These are phyloP conservation scores for Patella vulgata DNA, from an alignment of 1,140 invertebrate species.

Conservation along the genomic window DNA sequence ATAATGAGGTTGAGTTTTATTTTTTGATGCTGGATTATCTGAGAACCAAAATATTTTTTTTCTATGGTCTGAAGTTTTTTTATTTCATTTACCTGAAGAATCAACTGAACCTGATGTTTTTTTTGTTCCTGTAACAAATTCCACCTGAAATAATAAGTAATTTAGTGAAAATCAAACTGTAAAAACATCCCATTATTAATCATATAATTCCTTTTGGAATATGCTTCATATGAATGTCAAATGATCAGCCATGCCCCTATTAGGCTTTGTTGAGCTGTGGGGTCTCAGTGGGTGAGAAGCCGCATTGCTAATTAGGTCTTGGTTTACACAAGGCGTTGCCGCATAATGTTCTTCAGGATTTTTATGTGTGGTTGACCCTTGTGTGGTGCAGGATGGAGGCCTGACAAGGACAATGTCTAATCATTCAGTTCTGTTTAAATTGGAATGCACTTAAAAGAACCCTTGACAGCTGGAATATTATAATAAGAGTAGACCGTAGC, in stretches of 20 bases:
- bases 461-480: neutral
- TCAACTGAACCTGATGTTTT: constrained; percentile 44
- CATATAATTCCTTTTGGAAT: neutral
- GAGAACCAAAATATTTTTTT: no score
- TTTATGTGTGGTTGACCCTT: no score
- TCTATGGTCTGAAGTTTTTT: neutral
- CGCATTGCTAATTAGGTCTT: no score
- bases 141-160: constrained; percentile 69
- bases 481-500: neutral
- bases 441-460: no score
- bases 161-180: neutral
- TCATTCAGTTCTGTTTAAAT: no score
- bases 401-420: no score
- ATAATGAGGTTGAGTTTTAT: neutral
- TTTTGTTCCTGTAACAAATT: constrained; percentile 83
- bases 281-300: neutral
- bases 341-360: no score
- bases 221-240: neutral
- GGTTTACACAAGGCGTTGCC: no score
- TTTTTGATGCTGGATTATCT: neutral
- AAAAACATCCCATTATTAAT: neutral
- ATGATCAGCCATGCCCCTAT: neutral
- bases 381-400: no score
- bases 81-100: constrained; percentile 9
- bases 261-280: neutral